Evolutionary conservation across 2,888 invertebrate genomes (phyloP).

Genomic region (Drosophila nigricruria): DNA sequence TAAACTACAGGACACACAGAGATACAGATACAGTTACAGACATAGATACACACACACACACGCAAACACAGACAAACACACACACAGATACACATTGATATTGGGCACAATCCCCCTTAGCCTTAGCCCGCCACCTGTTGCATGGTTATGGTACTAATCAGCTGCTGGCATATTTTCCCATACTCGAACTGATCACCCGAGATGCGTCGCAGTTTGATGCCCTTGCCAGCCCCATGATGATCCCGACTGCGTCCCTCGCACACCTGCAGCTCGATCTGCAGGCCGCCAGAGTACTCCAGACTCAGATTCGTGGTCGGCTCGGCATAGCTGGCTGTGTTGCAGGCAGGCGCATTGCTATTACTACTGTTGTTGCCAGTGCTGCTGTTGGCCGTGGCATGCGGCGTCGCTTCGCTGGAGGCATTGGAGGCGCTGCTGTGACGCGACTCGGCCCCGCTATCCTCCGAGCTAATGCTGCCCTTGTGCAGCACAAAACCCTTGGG

Average conservation of each 20-base stretch:
- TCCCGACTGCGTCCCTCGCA: conserved; percentile 88
- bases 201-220: conserved; percentile 93
- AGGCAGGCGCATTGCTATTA: conserved; percentile 2
- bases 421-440: conserved; percentile 71
- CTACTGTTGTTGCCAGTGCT: conserved; percentile 10
- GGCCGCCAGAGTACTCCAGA: conserved; percentile 92
- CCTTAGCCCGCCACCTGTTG: conserved; percentile 84
- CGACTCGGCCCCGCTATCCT: conserved; percentile 68
- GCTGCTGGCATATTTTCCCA: conserved; percentile 94
- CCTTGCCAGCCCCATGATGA: conserved; percentile 89
- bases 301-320: conserved; percentile 87
- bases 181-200: conserved; percentile 95
- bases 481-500: conserved; percentile 89
- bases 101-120: conserved; percentile 1
- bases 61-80: conserved; percentile 15
- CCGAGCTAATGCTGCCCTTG: conserved; percentile 83
- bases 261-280: conserved; percentile 94
- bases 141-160: conserved; percentile 94
- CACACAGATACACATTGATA: not conserved
- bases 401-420: conserved; percentile 56
- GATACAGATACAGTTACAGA: conserved; percentile 19
- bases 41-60: conserved; percentile 2
- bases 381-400: conserved; percentile 34
- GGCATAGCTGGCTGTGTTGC: conserved; percentile 12
- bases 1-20: conserved; percentile 29